phyloP scores from a whole-genome alignment of 1,140 invertebrate genomes.

The Heterodera schachtii region DNA sequence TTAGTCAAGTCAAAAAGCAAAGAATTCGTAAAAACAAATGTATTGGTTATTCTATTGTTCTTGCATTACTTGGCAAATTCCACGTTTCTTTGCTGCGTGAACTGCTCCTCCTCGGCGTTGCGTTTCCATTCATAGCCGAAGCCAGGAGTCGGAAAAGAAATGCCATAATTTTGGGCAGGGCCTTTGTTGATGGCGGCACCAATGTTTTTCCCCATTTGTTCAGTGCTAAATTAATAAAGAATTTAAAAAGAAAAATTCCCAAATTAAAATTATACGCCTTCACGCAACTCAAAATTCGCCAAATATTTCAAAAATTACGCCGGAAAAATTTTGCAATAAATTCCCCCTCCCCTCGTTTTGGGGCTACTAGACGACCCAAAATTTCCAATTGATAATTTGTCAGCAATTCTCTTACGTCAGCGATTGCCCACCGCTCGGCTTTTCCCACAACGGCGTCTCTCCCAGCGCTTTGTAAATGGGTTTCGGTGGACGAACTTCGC shows the following conservation, averaged over 20 bases:
- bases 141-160: slow-evolving; percentile 43
- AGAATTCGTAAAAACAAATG: neutral
- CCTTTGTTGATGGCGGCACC: slow-evolving; percentile 37
- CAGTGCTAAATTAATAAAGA: neutral
- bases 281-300: no score
- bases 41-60: no score
- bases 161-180: slow-evolving; percentile 42
- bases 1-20: no score
- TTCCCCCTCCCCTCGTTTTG: no score
- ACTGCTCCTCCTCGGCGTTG: slow-evolving; percentile 21
- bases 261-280: no score
- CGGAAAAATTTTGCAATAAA: slow-evolving; percentile 4
- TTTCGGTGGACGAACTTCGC: slow-evolving; percentile 37
- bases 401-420: neutral
- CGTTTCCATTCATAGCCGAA: slow-evolving; percentile 48
- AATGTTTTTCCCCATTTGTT: neutral
- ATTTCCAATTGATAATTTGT: no score
- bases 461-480: slow-evolving; percentile 36
- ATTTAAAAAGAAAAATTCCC: neutral
- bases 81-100: slow-evolving; percentile 35
- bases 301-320: neutral
- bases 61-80: slow-evolving; percentile 19
- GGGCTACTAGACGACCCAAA: no score
- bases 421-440: neutral
- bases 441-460: slow-evolving; percentile 6